Evolutionary conservation across 2,888 invertebrate genomes (phyloP).

Genomic region (Microplitis manilae): DNA sequence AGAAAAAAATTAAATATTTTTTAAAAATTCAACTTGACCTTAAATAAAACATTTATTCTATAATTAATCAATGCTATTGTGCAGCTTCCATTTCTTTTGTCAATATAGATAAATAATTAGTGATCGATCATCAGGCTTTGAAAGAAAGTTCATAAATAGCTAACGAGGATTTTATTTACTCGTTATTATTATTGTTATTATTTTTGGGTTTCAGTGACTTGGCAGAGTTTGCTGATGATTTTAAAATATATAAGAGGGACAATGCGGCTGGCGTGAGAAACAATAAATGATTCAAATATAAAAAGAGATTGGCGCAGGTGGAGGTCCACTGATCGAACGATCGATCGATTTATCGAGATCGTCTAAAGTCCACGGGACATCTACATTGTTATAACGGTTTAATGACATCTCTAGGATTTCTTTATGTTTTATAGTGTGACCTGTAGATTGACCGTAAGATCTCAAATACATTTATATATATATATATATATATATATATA

Average conservation of each 20-base stretch:
- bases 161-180: neutral
- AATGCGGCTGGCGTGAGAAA: neutral
- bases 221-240: neutral
- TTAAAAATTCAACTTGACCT: neutral
- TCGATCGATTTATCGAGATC: slow-evolving; percentile 1
- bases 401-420: slow-evolving; percentile 1
- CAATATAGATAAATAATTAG: neutral
- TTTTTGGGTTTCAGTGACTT: neutral
- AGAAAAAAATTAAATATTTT: neutral
- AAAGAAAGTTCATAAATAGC: neutral
- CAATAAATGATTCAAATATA: neutral
- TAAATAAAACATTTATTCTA: no score
- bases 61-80: neutral
- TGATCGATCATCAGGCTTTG: neutral
- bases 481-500: no score
- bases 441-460: neutral
- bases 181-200: neutral
- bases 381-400: neutral
- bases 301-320: slow-evolving; percentile 1
- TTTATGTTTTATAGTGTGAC: neutral
- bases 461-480: neutral
- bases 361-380: neutral
- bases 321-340: neutral
- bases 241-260: neutral
- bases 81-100: neutral